phyloP scores from a whole-genome alignment of 2,888 invertebrate genomes.

The Clusia tigrina region DNA sequence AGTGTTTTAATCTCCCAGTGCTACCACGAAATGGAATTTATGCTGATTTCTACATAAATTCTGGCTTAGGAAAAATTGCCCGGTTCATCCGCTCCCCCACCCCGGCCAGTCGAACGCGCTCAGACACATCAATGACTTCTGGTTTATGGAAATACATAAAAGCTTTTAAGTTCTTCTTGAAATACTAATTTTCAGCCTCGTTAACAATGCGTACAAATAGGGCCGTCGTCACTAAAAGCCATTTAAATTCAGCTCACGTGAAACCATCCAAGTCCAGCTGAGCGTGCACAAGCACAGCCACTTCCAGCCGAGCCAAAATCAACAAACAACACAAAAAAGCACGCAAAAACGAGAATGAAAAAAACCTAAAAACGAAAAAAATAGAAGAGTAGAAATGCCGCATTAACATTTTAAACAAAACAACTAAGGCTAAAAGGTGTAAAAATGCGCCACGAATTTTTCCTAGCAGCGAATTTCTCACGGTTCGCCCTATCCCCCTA shows the following conservation, averaged over 20 bases:
- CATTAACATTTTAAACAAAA: constrained; percentile 21
- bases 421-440: constrained; percentile 11
- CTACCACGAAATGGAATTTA: too few relatives aligned
- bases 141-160: too few relatives aligned
- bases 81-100: too few relatives aligned
- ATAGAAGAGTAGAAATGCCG: neutral
- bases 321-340: neutral
- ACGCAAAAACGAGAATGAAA: neutral
- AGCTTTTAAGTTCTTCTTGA: constrained; percentile 4
- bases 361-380: neutral
- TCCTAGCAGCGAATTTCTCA: constrained; percentile 1
- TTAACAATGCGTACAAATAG: constrained; percentile 23
- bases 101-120: too few relatives aligned
- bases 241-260: constrained; percentile 21
- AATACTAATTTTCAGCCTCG: constrained; percentile 31
- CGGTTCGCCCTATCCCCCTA: neutral
- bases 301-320: neutral
- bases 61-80: too few relatives aligned
- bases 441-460: constrained; percentile 14
- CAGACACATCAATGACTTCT: too few relatives aligned
- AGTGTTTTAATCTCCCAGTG: too few relatives aligned
- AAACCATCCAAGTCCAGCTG: constrained; percentile 12
- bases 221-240: constrained; percentile 3
- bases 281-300: constrained; percentile 16
- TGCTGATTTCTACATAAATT: too few relatives aligned